Conservation (phyloP, 2,797 vertebrate genomes). For the Aphelocoma californica region DNA sequence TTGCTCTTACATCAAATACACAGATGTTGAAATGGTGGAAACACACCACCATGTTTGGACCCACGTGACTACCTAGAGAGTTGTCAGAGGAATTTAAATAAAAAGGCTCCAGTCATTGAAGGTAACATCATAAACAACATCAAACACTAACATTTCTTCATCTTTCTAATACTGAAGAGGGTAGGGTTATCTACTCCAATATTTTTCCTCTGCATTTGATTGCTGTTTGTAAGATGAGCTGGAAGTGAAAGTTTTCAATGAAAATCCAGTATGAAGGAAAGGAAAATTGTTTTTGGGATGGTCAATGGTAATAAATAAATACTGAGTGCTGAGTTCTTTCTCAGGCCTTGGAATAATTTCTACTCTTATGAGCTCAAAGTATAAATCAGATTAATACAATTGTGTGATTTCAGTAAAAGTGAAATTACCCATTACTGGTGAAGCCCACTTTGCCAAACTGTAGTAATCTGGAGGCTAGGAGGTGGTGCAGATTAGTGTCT, state of each 20-base stretch:
- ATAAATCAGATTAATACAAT: neutral
- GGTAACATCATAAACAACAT: neutral
- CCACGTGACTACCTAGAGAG: neutral
- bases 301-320: neutral
- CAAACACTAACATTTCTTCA: neutral
- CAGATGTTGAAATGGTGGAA: neutral
- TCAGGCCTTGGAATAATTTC: neutral
- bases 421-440: neutral
- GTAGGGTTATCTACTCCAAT: neutral
- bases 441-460: neutral
- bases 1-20: neutral
- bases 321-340: neutral
- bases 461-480: neutral
- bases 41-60: neutral
- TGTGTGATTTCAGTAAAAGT: neutral
- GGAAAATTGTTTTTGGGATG: neutral
- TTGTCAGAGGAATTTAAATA: neutral
- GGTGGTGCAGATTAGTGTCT: neutral
- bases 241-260: neutral
- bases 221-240: neutral
- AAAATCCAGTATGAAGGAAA: neutral
- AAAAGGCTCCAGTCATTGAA: neutral
- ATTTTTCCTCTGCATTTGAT: neutral
- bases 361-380: neutral
- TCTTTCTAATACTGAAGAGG: neutral